A percentile compares a stretch with the other conserved stretches of the same genome.
Evolutionary conservation across 1,140 invertebrate genomes (phyloP).

Genomic region (Philotrypesis tridentata): DNA sequence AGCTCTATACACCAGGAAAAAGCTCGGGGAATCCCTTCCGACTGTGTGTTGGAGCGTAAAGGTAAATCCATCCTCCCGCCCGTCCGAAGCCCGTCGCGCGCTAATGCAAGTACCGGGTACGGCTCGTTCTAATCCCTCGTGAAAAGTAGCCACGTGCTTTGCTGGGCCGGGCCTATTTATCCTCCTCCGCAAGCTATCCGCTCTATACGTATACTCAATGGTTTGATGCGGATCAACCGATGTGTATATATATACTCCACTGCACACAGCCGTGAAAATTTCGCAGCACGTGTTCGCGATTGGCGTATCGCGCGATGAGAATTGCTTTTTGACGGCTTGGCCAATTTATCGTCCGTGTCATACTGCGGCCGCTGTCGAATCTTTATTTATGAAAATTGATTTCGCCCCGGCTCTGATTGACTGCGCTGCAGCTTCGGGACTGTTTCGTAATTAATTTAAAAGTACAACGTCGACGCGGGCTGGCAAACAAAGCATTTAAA

Average conservation of each 20-base stretch:
- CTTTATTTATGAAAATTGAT: not conserved
- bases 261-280: no score
- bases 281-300: no score
- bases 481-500: conserved; percentile 18
- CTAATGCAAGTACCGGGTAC: conserved; percentile 13
- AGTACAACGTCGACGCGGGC: not conserved
- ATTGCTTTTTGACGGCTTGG: no score
- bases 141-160: conserved; percentile 23
- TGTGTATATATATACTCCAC: no score
- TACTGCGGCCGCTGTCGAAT: no score
- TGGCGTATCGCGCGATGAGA: no score
- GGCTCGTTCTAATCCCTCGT: conserved; percentile 7
- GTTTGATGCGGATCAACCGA: not conserved
- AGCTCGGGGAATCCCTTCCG: not conserved
- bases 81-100: not conserved
- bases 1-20: not conserved
- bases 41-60: not conserved
- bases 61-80: not conserved
- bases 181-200: not conserved
- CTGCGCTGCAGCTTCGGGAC: not conserved
- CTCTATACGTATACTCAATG: not conserved
- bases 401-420: not conserved
- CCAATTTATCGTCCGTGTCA: no score
- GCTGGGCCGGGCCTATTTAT: not conserved
- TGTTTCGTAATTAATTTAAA: not conserved